Conservation (phyloP, 2,888 invertebrate species). For the Trichopria drosophilae region DNA sequence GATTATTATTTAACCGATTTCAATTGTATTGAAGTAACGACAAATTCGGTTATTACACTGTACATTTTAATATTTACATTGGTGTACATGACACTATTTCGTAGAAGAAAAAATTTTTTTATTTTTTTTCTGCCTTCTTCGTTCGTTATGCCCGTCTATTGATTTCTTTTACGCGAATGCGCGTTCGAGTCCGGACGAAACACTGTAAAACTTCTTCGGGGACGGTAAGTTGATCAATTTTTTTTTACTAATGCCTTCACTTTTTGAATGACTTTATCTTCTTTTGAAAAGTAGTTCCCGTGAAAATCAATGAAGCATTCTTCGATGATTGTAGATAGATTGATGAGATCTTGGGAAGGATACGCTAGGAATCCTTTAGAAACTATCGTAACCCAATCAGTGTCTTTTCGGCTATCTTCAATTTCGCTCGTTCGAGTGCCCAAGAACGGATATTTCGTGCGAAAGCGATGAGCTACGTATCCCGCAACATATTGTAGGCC, state of each 20-base stretch:
- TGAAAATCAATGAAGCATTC: slow-evolving; percentile 2
- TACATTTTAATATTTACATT: too few relatives aligned
- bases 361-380: slow-evolving; percentile 4
- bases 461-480: slow-evolving; percentile 5
- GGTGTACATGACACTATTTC: too few relatives aligned
- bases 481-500: slow-evolving; percentile 5
- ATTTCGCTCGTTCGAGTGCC: slow-evolving; percentile 1
- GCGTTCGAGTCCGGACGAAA: slow-evolving; percentile 8
- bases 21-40: too few relatives aligned
- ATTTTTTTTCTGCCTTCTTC: too few relatives aligned
- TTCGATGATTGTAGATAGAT: neutral
- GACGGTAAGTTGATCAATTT: neutral
- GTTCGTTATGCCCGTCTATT: too few relatives aligned
- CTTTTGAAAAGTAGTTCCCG: neutral
- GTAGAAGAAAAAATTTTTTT: too few relatives aligned
- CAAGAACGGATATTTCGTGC: slow-evolving; percentile 3
- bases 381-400: slow-evolving; percentile 1
- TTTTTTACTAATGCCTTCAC: neutral
- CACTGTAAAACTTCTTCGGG: slow-evolving; percentile 5
- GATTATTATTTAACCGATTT: too few relatives aligned
- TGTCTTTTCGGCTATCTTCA: too few relatives aligned
- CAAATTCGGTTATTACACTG: too few relatives aligned
- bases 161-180: slow-evolving; percentile 1
- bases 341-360: slow-evolving; percentile 7
- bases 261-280: slow-evolving; percentile 2